A percentile compares a stretch with the other conserved stretches of the same genome.
phyloP scores from a whole-genome alignment of 30 jellyfish, hydroid and myxozoan genomes.

The Aurelia aurita complex sp. Pacific region DNA sequence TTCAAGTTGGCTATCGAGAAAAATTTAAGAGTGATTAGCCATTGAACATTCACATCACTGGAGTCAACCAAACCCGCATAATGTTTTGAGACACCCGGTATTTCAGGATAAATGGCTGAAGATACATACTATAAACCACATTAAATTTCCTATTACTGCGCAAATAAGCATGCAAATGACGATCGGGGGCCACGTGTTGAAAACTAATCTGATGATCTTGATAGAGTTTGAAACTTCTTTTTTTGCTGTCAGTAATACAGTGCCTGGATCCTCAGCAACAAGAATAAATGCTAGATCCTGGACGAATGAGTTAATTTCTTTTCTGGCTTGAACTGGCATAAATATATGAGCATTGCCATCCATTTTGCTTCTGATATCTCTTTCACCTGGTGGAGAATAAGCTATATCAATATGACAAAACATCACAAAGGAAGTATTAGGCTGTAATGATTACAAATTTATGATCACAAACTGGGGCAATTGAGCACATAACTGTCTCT shows the following conservation, averaged over 20 bases:
- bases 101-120: no score
- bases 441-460: no score
- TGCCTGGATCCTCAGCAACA: slow-evolving; percentile 61
- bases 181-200: slow-evolving; percentile 76
- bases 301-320: slow-evolving; percentile 34
- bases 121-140: slow-evolving; percentile 72
- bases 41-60: no score
- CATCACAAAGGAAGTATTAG: no score
- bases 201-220: slow-evolving; percentile 30
- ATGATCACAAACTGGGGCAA: no score
- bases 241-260: slow-evolving; percentile 55
- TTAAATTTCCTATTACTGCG: slow-evolving; percentile 42
- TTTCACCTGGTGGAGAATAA: slow-evolving; percentile 31
- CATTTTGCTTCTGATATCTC: slow-evolving; percentile 33
- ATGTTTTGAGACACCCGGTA: no score
- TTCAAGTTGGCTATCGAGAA: no score
- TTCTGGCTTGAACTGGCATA: slow-evolving; percentile 57
- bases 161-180: slow-evolving; percentile 61
- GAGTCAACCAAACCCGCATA: no score
- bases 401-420: no score
- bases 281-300: slow-evolving; percentile 47
- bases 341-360: slow-evolving; percentile 65
- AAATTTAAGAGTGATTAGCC: no score
- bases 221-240: neutral
- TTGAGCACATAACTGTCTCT: no score